Conservation (phyloP, 2,113 vertebrate genomes). For the Perca flavescens region DNA sequence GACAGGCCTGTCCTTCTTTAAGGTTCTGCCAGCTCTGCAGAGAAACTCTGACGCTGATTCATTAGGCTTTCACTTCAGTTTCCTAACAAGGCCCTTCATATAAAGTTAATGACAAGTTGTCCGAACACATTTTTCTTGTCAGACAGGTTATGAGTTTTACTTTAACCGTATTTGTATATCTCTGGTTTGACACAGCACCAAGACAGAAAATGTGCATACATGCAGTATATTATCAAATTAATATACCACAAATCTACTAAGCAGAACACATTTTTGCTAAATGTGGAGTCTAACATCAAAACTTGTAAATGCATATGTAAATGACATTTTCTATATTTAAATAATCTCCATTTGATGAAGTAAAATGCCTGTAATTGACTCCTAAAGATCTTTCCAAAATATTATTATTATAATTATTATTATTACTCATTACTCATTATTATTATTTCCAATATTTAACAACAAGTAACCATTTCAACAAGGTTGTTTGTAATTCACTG, state of each 20-base stretch:
- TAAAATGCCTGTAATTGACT: too few relatives aligned
- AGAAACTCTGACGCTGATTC: slow-evolving; percentile 27
- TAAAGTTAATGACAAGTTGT: slow-evolving; percentile 27
- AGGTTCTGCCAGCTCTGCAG: slow-evolving; percentile 26
- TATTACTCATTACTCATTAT: too few relatives aligned
- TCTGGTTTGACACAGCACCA: slow-evolving; percentile 17
- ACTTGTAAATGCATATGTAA: too few relatives aligned
- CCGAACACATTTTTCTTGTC: not conserved
- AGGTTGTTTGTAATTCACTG: too few relatives aligned
- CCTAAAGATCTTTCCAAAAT: too few relatives aligned
- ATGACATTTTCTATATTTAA: too few relatives aligned
- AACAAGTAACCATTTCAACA: too few relatives aligned
- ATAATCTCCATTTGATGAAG: not conserved
- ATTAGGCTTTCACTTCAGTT: slow-evolving; percentile 20
- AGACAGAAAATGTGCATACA: not conserved
- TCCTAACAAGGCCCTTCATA: slow-evolving; percentile 21
- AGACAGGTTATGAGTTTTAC: not conserved
- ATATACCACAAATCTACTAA: not conserved
- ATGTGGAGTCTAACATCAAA: too few relatives aligned
- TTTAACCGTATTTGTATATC: slow-evolving; percentile 7
- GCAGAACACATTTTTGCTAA: not conserved
- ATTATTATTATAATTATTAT: too few relatives aligned
- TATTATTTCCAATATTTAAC: too few relatives aligned
- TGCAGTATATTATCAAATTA: not conserved
- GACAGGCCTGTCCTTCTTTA: slow-evolving; percentile 31